phyloP scores from a whole-genome alignment of 2,888 invertebrate genomes.

The Cheilosia vernalis region DNA sequence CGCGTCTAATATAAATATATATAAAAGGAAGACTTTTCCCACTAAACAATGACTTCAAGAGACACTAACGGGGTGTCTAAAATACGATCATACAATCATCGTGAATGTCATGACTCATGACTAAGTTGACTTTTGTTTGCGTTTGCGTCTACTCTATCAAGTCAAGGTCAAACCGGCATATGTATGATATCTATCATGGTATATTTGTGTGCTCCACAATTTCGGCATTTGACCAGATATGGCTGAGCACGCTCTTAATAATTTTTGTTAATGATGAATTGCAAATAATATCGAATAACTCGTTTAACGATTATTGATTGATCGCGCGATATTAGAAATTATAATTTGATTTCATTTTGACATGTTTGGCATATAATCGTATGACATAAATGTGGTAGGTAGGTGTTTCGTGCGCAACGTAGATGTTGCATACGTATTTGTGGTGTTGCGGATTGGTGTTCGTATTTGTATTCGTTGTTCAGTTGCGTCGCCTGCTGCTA shows the following conservation, averaged over 20 bases:
- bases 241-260: neutral
- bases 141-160: neutral
- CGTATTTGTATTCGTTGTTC: neutral
- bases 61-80: neutral
- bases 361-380: conserved; percentile 6
- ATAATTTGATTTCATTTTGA: neutral
- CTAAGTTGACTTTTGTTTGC: conserved; percentile 22
- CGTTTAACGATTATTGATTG: conserved; percentile 22
- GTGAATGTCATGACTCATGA: conserved; percentile 28
- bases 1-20: neutral
- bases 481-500: conserved; percentile 1
- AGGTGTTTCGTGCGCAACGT: conserved; percentile 1
- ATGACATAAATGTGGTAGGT: neutral
- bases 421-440: neutral
- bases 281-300: conserved; percentile 41
- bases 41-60: conserved; percentile 11
- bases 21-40: conserved; percentile 1
- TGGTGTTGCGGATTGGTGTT: conserved; percentile 2
- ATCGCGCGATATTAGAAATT: conserved; percentile 10
- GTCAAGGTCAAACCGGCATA: neutral
- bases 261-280: conserved; percentile 25
- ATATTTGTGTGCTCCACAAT: neutral
- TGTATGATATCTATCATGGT: neutral
- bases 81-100: neutral
- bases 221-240: conserved; percentile 13